Conservation (phyloP, 2,113 vertebrate genomes). For the Crotophaga sulcirostris region DNA sequence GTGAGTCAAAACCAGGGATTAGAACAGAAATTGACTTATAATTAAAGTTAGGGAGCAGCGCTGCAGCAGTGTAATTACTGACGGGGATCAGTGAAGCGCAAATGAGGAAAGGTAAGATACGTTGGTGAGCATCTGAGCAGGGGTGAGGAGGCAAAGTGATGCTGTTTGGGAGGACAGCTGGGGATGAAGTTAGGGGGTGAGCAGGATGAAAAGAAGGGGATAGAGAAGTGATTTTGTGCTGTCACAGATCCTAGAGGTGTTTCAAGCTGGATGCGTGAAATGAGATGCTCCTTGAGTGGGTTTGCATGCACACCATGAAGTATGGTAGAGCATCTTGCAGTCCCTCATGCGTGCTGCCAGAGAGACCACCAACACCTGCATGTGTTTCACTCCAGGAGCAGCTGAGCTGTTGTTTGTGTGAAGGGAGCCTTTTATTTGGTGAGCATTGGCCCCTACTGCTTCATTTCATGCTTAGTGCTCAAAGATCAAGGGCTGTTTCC, state of each 20-base stretch:
- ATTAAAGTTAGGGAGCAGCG: constrained; percentile 45
- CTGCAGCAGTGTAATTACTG: neutral
- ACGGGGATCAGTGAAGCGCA: neutral
- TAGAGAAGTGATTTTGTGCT: neutral
- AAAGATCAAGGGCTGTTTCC: neutral
- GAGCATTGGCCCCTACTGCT: neutral
- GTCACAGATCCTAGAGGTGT: neutral
- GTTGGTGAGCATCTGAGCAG: neutral
- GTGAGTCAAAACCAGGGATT: constrained; percentile 31
- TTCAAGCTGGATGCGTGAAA: neutral
- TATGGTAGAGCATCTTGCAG: neutral
- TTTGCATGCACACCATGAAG: accelerated
- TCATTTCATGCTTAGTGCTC: neutral
- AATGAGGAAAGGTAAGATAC: neutral
- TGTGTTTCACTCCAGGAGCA: neutral
- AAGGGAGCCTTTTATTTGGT: neutral
- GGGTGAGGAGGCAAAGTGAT: neutral
- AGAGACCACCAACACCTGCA: accelerated
- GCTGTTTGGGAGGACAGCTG: neutral
- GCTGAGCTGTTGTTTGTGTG: neutral
- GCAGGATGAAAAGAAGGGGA: neutral
- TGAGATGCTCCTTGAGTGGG: accelerated
- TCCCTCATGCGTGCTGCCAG: neutral
- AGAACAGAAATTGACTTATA: constrained; percentile 48
- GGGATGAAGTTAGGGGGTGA: neutral